Conservation (phyloP, 2,797 vertebrate genomes). For the Catharus ustulatus region DNA sequence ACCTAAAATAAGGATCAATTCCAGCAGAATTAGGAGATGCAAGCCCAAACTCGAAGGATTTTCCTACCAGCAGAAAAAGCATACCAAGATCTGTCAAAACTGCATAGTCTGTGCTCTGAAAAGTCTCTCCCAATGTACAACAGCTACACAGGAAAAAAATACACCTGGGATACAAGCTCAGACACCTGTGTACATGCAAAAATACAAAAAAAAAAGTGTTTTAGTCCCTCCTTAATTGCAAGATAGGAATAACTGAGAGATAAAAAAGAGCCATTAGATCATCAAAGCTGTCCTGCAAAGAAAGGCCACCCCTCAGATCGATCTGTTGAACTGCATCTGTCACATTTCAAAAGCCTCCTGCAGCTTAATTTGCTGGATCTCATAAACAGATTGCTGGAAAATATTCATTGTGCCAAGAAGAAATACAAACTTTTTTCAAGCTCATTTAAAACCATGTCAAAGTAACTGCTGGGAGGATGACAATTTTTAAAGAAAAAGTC, state of each 20-base stretch:
- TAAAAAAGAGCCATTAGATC: background rate
- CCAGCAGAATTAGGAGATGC: background rate
- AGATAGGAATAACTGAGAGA: background rate
- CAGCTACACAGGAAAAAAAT: background rate
- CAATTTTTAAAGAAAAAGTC: background rate
- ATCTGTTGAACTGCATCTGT: background rate
- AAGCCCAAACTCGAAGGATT: background rate
- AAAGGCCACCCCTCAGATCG: background rate
- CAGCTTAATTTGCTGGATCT: background rate
- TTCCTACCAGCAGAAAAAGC: background rate
- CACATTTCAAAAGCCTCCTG: slow-evolving; percentile 43
- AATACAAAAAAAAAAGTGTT: background rate
- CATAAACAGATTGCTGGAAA: slow-evolving; percentile 1
- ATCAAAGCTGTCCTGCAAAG: slow-evolving; percentile 17
- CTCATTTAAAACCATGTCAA: background rate
- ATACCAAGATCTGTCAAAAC: background rate
- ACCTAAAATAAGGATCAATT: background rate
- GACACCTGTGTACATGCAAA: background rate
- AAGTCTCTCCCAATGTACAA: background rate
- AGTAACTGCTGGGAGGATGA: background rate
- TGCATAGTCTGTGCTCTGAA: background rate
- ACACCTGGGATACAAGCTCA: background rate
- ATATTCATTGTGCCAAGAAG: background rate
- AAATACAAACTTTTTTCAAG: background rate
- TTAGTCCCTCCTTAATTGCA: background rate